Conservation (phyloP, 2,797 vertebrate genomes). For the Clarias fuscus region DNA sequence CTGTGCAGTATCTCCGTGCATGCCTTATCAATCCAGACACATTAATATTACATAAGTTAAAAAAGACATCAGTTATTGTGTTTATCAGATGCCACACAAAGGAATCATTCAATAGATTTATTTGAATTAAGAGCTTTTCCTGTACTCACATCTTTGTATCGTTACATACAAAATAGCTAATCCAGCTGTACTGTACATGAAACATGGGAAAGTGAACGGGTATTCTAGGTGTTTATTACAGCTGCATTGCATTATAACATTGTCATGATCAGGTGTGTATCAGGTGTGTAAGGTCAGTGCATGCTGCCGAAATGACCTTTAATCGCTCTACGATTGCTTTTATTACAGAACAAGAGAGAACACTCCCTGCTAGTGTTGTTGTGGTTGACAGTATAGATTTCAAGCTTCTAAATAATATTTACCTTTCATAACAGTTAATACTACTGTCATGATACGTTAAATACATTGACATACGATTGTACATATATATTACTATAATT, state of each 20-base stretch:
- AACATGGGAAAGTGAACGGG: neutral
- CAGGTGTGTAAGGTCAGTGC: slow-evolving; percentile 1
- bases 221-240: neutral
- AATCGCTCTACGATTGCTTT: neutral
- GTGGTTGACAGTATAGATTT: neutral
- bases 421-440: neutral
- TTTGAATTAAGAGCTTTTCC: neutral
- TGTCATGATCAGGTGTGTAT: slow-evolving; percentile 4
- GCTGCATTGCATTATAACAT: neutral
- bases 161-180: neutral
- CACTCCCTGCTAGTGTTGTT: neutral
- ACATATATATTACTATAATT: neutral
- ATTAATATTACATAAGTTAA: neutral
- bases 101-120: neutral
- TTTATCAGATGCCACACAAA: slow-evolving; percentile 1
- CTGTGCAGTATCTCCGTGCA: neutral
- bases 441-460: neutral
- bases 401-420: neutral
- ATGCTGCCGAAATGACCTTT: neutral
- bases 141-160: neutral
- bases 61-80: neutral
- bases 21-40: neutral
- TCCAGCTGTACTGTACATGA: neutral
- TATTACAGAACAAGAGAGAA: neutral
- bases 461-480: neutral